Evolutionary conservation across 2,797 vertebrate species (phyloP), one percentile per base, ranked within the genome.

Genomic region (Spondyliosoma cantharus): DNA sequence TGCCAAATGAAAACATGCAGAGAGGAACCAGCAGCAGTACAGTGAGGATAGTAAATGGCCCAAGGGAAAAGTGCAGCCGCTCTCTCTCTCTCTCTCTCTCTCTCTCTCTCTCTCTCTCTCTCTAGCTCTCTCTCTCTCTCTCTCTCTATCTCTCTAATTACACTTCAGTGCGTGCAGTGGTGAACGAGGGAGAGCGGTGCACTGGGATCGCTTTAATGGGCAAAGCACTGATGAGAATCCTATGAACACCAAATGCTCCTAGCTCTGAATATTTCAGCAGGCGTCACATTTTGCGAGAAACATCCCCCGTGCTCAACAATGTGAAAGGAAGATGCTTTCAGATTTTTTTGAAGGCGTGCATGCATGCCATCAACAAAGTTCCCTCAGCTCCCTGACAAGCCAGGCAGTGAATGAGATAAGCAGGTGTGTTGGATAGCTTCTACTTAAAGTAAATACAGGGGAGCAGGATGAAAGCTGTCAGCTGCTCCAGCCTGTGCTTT

Each of bases 181-280:
- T 80, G 87, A 90, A 81, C 56, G 22, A 81, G 76, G 61, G 70
- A 86, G 83, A 86, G 71, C 48, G n/a, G 72, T 63, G 63, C 81
- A 54, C 20, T 74, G 85, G 87, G 82, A 89, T 85, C 24, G 8
- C 82, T 84, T 89, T 92, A 91, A 91, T 88, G 88, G 86, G 80
- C 78, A 86, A 89, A 84, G 86, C 80, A 53, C 76, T 86, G 91
- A 92, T 91, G 84, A 91, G 81, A 82, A 84, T 89, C 72, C 81
- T 72, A 86, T 62, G 71, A 87, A 54, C 70, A 45, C 45, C 76
- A 64, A 91, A 84, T 27, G 85, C 82, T 82, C 54, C 73, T 46
- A 53, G 69, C 64, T 83, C 69, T 87, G 80, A 91, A 91, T 88
- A 89, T 90, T 93, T 87, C 83, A 90, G 69, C 25, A 74, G 60